These are phyloP conservation scores for Drosophila prosaltans DNA, from an alignment of 1,140 invertebrate species.

Conservation along the genomic window DNA sequence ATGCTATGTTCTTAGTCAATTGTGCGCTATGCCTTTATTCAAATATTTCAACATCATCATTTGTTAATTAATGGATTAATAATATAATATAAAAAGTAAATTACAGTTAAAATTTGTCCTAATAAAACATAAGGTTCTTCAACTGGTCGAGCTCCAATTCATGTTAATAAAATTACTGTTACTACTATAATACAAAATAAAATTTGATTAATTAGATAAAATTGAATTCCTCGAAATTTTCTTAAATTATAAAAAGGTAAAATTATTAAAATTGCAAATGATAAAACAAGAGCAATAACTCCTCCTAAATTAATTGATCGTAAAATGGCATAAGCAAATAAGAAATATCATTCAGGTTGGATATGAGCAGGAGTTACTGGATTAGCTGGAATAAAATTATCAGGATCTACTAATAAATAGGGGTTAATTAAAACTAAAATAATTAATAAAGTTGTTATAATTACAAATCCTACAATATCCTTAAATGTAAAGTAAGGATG, in stretches of 20 bases:
- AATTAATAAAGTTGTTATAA: conserved; percentile 84
- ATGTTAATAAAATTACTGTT: conserved; percentile 86
- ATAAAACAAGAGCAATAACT: conserved; percentile 86
- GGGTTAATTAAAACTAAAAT: conserved; percentile 84
- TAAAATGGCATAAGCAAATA: conserved; percentile 90
- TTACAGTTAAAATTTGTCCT: conserved; percentile 84
- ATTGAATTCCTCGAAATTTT: conserved; percentile 84
- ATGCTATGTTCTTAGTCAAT: no score
- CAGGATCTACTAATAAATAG: conserved; percentile 86
- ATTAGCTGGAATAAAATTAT: conserved; percentile 89
- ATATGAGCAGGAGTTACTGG: conserved; percentile 88
- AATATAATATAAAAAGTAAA: conserved; percentile 86
- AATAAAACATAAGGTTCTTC: conserved; percentile 85
- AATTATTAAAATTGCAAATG: conserved; percentile 86
- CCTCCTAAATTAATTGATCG: conserved; percentile 90
- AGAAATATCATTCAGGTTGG: conserved; percentile 91
- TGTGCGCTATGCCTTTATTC: no score
- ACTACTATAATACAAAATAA: conserved; percentile 85
- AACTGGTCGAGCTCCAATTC: conserved; percentile 87
- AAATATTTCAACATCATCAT: conserved; percentile 22
- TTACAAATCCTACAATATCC: conserved; percentile 85
- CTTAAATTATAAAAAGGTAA: conserved; percentile 84
- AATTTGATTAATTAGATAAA: conserved; percentile 86
- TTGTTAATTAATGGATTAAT: conserved; percentile 83
- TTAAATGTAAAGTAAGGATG: conserved; percentile 86